Conservation (phyloP, 2,797 vertebrate genomes). For the Enteromius anoplus region DNA sequence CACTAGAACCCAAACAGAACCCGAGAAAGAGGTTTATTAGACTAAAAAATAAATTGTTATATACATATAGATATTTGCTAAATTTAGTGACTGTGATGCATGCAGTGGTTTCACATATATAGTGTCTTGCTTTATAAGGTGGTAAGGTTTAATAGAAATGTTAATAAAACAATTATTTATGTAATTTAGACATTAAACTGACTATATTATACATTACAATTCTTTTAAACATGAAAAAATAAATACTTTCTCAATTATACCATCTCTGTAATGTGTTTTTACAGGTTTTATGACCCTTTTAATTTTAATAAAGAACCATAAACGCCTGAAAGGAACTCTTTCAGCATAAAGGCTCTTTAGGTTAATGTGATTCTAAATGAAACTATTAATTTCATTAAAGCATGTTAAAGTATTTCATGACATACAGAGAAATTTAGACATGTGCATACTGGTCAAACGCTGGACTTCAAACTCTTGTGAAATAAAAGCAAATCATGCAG, state of each 20-base stretch:
- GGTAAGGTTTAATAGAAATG: not conserved
- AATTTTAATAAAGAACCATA: not conserved
- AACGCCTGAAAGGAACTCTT: not conserved
- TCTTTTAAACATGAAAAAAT: not conserved
- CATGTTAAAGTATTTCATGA: not conserved
- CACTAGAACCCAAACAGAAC: not conserved
- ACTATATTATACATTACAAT: not conserved
- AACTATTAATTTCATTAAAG: not conserved
- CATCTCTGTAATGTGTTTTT: not conserved
- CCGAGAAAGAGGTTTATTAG: not conserved
- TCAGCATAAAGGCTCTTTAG: not conserved
- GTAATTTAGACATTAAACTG: not conserved
- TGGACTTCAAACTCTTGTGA: conserved; percentile 14
- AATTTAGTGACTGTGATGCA: not conserved
- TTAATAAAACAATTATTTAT: not conserved
- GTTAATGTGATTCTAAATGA: not conserved
- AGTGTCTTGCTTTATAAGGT: not conserved
- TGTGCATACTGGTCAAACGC: not conserved
- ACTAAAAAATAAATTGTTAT: not conserved
- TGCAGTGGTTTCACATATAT: not conserved
- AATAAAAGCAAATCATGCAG: not conserved
- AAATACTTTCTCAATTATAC: not conserved
- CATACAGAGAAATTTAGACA: not conserved
- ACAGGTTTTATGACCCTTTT: not conserved
- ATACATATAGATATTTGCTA: not conserved